phyloP scores from a whole-genome alignment of 2,888 invertebrate species.

The Trichogramma dendrolimi region DNA sequence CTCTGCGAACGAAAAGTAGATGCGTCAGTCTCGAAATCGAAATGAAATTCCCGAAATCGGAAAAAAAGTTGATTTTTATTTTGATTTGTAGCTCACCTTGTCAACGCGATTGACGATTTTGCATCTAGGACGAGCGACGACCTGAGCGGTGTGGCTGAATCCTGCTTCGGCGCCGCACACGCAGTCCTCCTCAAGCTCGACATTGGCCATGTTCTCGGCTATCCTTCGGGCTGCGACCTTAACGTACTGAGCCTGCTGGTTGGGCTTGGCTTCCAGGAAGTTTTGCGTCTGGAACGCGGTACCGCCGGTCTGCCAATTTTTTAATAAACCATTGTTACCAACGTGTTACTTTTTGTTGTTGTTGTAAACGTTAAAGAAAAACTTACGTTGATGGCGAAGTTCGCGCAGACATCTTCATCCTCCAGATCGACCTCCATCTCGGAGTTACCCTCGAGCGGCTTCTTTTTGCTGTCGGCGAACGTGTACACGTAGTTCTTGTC shows the following conservation, averaged over 20 bases:
- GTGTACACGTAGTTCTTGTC: constrained; percentile 62
- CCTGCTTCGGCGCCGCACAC: constrained; percentile 35
- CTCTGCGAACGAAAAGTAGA: constrained; percentile 36
- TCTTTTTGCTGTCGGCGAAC: constrained; percentile 63
- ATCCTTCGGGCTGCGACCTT: constrained; percentile 52
- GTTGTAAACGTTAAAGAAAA: constrained; percentile 10
- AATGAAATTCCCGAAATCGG: too few species aligned
- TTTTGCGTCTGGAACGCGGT: constrained; percentile 63
- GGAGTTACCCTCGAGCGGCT: constrained; percentile 58
- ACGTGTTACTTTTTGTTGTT: constrained; percentile 1
- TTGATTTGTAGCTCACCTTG: constrained; percentile 34
- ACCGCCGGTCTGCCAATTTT: constrained; percentile 59
- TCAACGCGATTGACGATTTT: constrained; percentile 46
- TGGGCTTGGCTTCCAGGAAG: constrained; percentile 57
- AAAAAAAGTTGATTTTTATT: too few species aligned
- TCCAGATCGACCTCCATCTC: constrained; percentile 58
- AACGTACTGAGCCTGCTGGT: constrained; percentile 61
- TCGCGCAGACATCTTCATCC: constrained; percentile 62
- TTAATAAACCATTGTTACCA: background rate
- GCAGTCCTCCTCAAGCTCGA: constrained; percentile 48
- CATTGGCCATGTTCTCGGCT: constrained; percentile 41
- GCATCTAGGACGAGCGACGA: constrained; percentile 42
- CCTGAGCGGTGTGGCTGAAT: constrained; percentile 35
- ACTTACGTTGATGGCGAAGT: constrained; percentile 63
- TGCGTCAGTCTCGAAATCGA: too few species aligned